Base-by-base conservation (phyloP, 2,888 invertebrate species). In the Hypena proboscidalis region DNA sequence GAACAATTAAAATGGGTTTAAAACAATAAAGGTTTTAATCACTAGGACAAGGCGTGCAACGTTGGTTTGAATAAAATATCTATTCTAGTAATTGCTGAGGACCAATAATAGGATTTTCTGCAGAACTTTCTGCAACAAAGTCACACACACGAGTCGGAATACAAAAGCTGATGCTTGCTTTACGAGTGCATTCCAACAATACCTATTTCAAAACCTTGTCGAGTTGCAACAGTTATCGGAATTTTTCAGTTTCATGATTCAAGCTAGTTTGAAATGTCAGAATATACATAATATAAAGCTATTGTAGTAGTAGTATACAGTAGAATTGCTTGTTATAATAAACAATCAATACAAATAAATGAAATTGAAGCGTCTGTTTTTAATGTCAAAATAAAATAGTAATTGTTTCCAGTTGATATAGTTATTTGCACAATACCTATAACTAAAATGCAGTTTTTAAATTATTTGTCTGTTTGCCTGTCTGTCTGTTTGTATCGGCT, bases 161-260 rank as follows among this genome's bases (percentile, higher is more conserved):
- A 83, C 82, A 81, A 84, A 79, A 77, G 77, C 74, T 63, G 62
- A 58, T 63, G 69, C 65, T 75, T 74, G 72, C 72, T 83, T 82
- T 81, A 85, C 76, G 80, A 82, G 79, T 74, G 69, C 68, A 68
- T 75, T 75, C 75, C 74, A 75, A 81, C 83, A 79, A 79, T 83
- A 78, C 78, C 80, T 74, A 82, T 83, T 80, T 80, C 77, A 79
- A 74, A 74, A 70, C 76, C 74, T 63, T 75, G 78, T 82, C 67
- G 74, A 77, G 73, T 75, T 78, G 67, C 76, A 76, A 74, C 77
- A 77, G 80, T 80, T 77, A 76, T 72, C 60, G 58, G 69, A 66
- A 78, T 79, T 83, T 79, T 82, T 72, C 71, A 68, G 62, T 80
- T 84, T 84, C 81, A 80, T 70, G 77, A 76, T 64, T 55, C 63